Evolutionary conservation across 23 tunicate genomes (phyloP).

Genomic region (Ciona savignyi): DNA sequence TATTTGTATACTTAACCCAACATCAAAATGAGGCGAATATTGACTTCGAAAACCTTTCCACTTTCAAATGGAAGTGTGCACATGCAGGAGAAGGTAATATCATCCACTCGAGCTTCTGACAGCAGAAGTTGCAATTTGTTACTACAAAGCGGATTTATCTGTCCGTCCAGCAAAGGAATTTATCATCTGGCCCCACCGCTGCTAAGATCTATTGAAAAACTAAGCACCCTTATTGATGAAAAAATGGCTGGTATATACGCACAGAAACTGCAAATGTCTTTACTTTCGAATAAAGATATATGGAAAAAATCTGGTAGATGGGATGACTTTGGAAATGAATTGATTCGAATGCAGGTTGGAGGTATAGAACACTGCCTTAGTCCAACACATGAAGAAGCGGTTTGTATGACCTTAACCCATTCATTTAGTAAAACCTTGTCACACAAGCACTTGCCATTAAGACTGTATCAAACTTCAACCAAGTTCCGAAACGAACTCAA

Average conservation of each 20-base stretch:
- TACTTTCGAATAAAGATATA: slow-evolving; percentile 14
- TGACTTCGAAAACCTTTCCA: neutral
- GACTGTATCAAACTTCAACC: slow-evolving; percentile 60
- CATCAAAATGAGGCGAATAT: neutral
- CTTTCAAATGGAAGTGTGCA: neutral
- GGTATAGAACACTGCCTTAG: slow-evolving; percentile 35
- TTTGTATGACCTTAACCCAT: slow-evolving; percentile 21
- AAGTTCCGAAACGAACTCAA: slow-evolving; percentile 59
- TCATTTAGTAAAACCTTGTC: neutral
- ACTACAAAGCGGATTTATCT: slow-evolving; percentile 34
- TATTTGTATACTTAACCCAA: slow-evolving; percentile 48
- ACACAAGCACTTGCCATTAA: slow-evolving; percentile 31
- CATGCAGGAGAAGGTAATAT: neutral
- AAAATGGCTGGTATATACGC: slow-evolving; percentile 48
- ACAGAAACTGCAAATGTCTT: slow-evolving; percentile 56
- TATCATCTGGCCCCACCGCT: slow-evolving; percentile 53
- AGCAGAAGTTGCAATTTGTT: slow-evolving; percentile 41
- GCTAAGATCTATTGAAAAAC: slow-evolving; percentile 45
- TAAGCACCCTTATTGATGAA: slow-evolving; percentile 45
- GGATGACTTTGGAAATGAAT: slow-evolving; percentile 75
- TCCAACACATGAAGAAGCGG: slow-evolving; percentile 89
- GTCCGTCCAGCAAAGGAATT: slow-evolving; percentile 32
- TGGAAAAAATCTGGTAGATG: slow-evolving; percentile 65
- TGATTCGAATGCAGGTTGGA: slow-evolving; percentile 35
- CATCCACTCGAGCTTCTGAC: slow-evolving; percentile 8